A percentile compares a stretch with the other conserved stretches of the same genome.
phyloP scores from a whole-genome alignment of 2,113 vertebrate genomes.

The Scomber colias region DNA sequence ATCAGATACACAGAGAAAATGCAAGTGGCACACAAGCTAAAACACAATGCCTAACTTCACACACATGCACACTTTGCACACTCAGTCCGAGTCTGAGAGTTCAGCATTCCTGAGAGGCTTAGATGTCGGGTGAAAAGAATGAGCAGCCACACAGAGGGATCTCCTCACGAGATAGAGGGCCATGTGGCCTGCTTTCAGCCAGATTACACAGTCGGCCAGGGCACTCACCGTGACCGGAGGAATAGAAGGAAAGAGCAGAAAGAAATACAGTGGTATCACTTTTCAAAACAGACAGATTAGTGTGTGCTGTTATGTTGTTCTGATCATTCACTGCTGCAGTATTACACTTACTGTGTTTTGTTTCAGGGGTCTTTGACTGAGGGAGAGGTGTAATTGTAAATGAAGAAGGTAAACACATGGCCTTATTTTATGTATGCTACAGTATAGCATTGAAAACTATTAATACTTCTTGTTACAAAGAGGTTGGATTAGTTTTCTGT shows the following conservation, averaged over 20 bases:
- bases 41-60: conserved; percentile 33
- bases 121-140: conserved; percentile 75
- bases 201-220: conserved; percentile 70
- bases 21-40: conserved; percentile 22
- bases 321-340: conserved; percentile 2
- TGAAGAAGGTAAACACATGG: not conserved
- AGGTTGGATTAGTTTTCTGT: too few species aligned
- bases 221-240: conserved; percentile 43
- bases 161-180: conserved; percentile 76
- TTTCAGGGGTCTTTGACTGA: not conserved
- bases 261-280: conserved; percentile 31
- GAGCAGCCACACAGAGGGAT: conserved; percentile 75
- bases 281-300: conserved; percentile 57
- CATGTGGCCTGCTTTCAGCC: conserved; percentile 73
- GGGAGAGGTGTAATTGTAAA: not conserved
- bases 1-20: conserved; percentile 25
- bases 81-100: conserved; percentile 59
- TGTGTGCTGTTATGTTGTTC: conserved; percentile 15
- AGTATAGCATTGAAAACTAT: not conserved
- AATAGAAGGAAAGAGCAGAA: conserved; percentile 10
- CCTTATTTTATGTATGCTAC: not conserved
- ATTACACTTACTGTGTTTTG: not conserved
- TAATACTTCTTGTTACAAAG: too few species aligned
- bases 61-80: conserved; percentile 56
- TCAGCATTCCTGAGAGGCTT: conserved; percentile 80